Percentiles rank a stretch among this genome's conserved stretches.
phyloP scores from a whole-genome alignment of 1,140 invertebrate species.

The Drosophila quadrilineata region DNA sequence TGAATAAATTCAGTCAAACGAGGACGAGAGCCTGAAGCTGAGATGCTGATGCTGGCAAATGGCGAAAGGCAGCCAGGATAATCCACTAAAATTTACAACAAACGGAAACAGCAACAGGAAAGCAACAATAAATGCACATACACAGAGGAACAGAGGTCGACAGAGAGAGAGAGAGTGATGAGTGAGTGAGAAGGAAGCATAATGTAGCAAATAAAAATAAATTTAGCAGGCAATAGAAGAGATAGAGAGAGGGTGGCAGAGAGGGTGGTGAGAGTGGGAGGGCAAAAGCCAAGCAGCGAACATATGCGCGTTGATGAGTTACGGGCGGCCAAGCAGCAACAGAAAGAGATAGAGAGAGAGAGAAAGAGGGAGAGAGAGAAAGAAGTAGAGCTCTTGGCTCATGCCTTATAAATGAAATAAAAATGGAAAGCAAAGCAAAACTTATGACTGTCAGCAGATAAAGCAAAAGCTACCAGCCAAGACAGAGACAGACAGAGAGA shows the following conservation, averaged over 20 bases:
- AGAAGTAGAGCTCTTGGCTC: constrained; percentile 11
- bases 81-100: constrained; percentile 80
- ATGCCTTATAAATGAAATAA: constrained; percentile 60
- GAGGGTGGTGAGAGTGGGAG: background rate
- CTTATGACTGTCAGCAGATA: constrained; percentile 78
- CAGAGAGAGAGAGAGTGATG: background rate
- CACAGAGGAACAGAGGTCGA: background rate
- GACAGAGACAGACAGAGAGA: background rate
- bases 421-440: constrained; percentile 79
- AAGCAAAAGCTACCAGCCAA: constrained; percentile 68
- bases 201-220: constrained; percentile 78
- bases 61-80: constrained; percentile 61
- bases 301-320: constrained; percentile 78
- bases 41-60: constrained; percentile 15
- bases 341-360: background rate
- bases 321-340: constrained; percentile 13
- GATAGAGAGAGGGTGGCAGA: background rate
- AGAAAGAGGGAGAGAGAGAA: background rate
- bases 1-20: constrained; percentile 67
- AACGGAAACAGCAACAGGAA: constrained; percentile 79
- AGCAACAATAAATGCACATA: constrained; percentile 54
- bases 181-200: constrained; percentile 25
- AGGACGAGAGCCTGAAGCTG: constrained; percentile 6
- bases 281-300: constrained; percentile 33
- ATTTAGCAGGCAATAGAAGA: constrained; percentile 41